A percentile compares a stretch with the other conserved stretches of the same genome.
Conservation (phyloP, 2,113 vertebrate genomes). For the Urocitellus parryii region DNA sequence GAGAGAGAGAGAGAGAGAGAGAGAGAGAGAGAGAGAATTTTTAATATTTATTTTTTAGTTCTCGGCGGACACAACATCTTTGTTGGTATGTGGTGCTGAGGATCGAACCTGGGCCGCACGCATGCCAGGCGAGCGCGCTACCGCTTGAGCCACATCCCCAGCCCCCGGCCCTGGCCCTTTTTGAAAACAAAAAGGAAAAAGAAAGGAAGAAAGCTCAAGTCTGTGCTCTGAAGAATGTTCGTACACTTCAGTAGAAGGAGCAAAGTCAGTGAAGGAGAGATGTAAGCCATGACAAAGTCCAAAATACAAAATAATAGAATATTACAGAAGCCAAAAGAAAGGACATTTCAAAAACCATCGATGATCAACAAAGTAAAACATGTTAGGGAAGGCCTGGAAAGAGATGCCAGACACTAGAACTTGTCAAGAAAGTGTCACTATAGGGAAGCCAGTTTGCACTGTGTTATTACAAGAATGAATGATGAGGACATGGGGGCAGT, state of each 20-base stretch:
- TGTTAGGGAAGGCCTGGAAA: neutral
- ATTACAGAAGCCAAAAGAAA: neutral
- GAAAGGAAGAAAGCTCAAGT: neutral
- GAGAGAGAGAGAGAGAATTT: no score
- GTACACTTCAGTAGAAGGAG: neutral
- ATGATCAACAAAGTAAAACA: constrained; percentile 8
- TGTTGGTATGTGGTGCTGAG: no score
- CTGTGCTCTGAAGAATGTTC: constrained; percentile 22
- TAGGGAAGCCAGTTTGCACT: neutral
- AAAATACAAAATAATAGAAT: neutral
- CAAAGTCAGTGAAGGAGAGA: neutral
- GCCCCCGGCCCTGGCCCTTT: no score
- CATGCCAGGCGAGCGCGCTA: no score
- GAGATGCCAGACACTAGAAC: neutral
- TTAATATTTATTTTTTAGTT: no score
- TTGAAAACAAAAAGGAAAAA: neutral
- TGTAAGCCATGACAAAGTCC: neutral
- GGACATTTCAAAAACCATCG: neutral
- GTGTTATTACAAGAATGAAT: neutral
- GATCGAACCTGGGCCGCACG: no score
- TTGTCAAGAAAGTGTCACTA: neutral
- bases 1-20: no score
- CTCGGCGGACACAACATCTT: no score
- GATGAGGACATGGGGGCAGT: neutral
- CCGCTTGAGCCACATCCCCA: no score